Evolutionary conservation across 2,113 vertebrate genomes (phyloP), one percentile per base, ranked within the genome.

Genomic region (Gymnogyps californianus): DNA sequence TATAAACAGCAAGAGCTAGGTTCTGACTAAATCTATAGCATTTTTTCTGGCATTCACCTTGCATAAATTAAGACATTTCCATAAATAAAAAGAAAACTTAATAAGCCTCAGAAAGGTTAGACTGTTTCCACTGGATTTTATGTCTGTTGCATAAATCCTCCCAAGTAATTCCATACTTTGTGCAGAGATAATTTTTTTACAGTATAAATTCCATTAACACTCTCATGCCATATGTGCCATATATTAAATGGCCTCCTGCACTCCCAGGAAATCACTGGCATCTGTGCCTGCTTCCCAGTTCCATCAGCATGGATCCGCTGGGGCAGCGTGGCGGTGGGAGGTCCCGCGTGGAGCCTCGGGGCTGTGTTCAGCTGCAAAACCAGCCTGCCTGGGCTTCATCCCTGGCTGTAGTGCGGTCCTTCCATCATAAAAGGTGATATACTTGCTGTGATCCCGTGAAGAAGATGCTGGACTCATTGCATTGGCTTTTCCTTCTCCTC

Each of bases 41-140:
- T 80, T 87, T 91, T 93, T 91, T 57, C 89, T 95, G 65, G 49
- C 61, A 51, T 96, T 93, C 54, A 87, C 58, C 70, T 91, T 87
- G 74, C 57, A 96, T 95, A 93, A 95, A 93, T 96, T 87, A 94
- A 94, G 87, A 70, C 16, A 87, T 89, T 95, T 92, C 74, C 78
- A 96, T 96, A 96, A 97, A 95, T 96, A 94, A 95, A 92, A 65
- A 79, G 24, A 75, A 96, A 96, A 82, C 38, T 65, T 96, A 91
- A 91, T 93, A 96, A 96, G 66, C 65, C 62, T 89, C 74, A 70
- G 80, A 95, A 96, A 93, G 91, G 81, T 87, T 96, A 96, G 83
- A 85, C 36, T 82, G 19, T 87, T 97, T 97, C 91, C 52, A 49
- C 46, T 93, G 91, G 94, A 94, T 96, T 96, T 96, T 92, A 96